Percentiles rank a stretch among this genome's conserved stretches.
phyloP scores from a whole-genome alignment of 1,140 invertebrate species.

The Drosophila biarmipes region DNA sequence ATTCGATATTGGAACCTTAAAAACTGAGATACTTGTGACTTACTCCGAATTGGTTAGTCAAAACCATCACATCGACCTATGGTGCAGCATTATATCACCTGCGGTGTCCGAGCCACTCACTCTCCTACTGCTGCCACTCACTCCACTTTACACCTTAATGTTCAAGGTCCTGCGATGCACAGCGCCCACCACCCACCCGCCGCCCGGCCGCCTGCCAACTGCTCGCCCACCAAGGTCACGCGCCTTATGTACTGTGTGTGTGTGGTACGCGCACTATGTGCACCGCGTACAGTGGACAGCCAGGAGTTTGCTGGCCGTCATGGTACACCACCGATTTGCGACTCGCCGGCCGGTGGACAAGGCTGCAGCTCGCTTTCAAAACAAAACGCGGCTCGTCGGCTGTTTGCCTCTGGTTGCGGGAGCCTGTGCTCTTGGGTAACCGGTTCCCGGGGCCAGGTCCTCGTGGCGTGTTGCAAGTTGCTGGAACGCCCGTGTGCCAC shows the following conservation, averaged over 20 bases:
- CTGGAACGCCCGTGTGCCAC: slow-evolving; percentile 21
- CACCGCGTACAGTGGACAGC: neutral
- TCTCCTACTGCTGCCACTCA: neutral
- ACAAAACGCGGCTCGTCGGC: neutral
- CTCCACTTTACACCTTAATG: slow-evolving; percentile 10
- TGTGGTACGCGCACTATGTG: neutral
- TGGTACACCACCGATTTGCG: neutral
- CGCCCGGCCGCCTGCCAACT: neutral
- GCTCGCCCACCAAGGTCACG: neutral
- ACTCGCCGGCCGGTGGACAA: slow-evolving; percentile 5
- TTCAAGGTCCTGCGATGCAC: slow-evolving; percentile 15
- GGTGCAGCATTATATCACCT: slow-evolving; percentile 12
- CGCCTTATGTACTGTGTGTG: neutral
- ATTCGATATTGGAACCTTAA: too few relatives aligned
- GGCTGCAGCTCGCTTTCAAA: neutral
- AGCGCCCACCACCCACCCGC: neutral
- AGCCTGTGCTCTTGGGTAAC: neutral
- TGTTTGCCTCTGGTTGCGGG: neutral
- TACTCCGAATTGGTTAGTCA: too few relatives aligned
- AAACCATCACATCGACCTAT: neutral
- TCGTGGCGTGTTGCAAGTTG: slow-evolving; percentile 26
- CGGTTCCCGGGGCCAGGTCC: neutral
- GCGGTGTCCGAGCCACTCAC: neutral
- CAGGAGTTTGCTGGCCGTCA: too few relatives aligned
- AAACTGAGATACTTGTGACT: too few relatives aligned